phyloP scores from a whole-genome alignment of 1,140 invertebrate species.

The Mylabris phalerata region DNA sequence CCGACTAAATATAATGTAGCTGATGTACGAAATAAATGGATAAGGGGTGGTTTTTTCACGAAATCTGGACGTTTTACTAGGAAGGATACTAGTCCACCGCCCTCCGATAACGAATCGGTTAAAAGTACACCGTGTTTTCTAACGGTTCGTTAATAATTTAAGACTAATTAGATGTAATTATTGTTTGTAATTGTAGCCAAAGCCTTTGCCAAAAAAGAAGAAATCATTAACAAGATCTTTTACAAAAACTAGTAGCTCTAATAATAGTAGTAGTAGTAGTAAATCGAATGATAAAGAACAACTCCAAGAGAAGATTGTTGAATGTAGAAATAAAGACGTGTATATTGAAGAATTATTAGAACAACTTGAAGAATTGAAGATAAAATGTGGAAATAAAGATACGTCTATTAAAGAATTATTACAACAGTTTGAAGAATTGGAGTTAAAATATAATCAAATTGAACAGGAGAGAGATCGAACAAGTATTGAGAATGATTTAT shows the following conservation, averaged over 20 bases:
- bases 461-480: conserved; percentile 3
- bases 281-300: conserved; percentile 27
- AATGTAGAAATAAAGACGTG: conserved; percentile 39
- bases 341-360: conserved; percentile 37
- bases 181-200: conserved; percentile 26
- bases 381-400: conserved; percentile 40
- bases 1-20: conserved; percentile 31
- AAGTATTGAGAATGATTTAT: not conserved
- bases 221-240: conserved; percentile 20
- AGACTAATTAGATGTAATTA: not conserved
- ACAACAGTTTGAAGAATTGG: conserved; percentile 1
- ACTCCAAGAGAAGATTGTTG: conserved; percentile 38
- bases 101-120: conserved; percentile 32
- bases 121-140: conserved; percentile 32
- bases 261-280: not conserved
- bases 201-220: conserved; percentile 28
- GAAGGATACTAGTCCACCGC: conserved; percentile 17
- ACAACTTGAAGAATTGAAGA: conserved; percentile 38
- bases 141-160: conserved; percentile 31
- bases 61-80: conserved; percentile 10
- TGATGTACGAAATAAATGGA: conserved; percentile 10
- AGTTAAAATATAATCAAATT: conserved; percentile 1
- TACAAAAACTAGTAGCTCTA: conserved; percentile 9
- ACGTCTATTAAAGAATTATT: conserved; percentile 12
- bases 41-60: conserved; percentile 8